A percentile compares a stretch with the other conserved stretches of the same genome.
These are phyloP conservation scores for Psephotus haematonotus DNA, from an alignment of 2,113 vertebrate genomes.

Conservation along the genomic window DNA sequence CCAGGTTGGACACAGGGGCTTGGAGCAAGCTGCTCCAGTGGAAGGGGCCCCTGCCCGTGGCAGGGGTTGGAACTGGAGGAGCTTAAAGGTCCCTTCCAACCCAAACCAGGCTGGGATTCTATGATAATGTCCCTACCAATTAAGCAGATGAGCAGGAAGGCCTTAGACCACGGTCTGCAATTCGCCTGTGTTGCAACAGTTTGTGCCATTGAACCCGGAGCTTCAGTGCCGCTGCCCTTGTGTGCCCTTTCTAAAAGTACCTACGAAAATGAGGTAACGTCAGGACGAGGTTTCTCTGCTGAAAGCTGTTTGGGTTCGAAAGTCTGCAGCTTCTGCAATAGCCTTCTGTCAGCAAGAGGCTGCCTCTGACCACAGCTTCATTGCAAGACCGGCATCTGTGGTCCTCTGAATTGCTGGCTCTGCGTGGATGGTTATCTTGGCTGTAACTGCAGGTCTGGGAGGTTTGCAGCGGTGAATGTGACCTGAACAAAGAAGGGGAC, in stretches of 20 bases:
- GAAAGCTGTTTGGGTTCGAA: neutral
- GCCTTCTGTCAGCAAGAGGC: neutral
- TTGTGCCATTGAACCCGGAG: neutral
- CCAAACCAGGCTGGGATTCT: neutral
- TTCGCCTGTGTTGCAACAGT: neutral
- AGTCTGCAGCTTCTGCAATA: neutral
- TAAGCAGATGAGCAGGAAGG: neutral
- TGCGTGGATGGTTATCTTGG: neutral
- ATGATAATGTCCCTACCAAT: neutral
- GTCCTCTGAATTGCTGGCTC: neutral
- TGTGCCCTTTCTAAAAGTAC: neutral
- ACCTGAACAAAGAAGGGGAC: neutral
- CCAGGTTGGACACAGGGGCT: neutral
- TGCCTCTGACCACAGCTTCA: neutral
- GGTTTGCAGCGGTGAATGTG: neutral
- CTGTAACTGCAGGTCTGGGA: neutral
- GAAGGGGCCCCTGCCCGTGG: rapidly evolving
- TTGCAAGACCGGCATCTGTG: neutral
- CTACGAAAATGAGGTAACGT: neutral
- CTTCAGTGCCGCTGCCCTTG: neutral
- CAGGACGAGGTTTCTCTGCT: neutral
- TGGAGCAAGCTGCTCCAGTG: neutral
- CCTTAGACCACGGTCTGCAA: neutral
- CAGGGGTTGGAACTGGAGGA: neutral
- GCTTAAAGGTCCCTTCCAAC: neutral